A percentile compares a stretch with the other conserved stretches of the same genome.
phyloP scores from a whole-genome alignment of 2,888 invertebrate genomes.

The Ashinkailepas kermadecensis region DNA sequence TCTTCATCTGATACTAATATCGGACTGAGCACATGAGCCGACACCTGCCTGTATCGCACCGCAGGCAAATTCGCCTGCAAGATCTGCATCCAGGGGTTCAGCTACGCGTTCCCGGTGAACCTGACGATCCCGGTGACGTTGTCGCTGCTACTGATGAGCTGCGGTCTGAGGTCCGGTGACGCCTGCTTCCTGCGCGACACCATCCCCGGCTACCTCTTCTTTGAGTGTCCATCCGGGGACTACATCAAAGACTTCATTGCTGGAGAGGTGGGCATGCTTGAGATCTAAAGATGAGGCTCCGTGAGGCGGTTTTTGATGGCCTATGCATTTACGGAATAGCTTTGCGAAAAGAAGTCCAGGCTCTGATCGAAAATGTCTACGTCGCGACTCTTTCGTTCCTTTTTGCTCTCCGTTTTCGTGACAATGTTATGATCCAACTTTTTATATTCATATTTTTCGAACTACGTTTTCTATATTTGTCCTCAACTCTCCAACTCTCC shows the following conservation, averaged over 20 bases:
- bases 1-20: too few relatives aligned
- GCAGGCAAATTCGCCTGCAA: slow-evolving; percentile 87
- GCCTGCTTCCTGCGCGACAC: slow-evolving; percentile 80
- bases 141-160: slow-evolving; percentile 75
- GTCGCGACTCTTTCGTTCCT: too few relatives aligned
- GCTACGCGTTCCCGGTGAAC: slow-evolving; percentile 92
- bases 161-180: slow-evolving; percentile 76
- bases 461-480: too few relatives aligned
- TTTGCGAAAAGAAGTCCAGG: too few relatives aligned
- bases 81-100: slow-evolving; percentile 93
- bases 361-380: too few relatives aligned
- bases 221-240: slow-evolving; percentile 75
- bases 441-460: too few relatives aligned
- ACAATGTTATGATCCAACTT: too few relatives aligned
- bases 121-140: slow-evolving; percentile 85
- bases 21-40: slow-evolving; percentile 27
- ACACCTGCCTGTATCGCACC: slow-evolving; percentile 38
- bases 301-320: too few relatives aligned
- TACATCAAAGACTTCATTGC: slow-evolving; percentile 74
- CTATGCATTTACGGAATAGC: too few relatives aligned
- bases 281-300: too few relatives aligned
- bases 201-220: slow-evolving; percentile 83
- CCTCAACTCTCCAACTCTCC: too few relatives aligned
- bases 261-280: slow-evolving; percentile 50
- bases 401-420: too few relatives aligned